Evolutionary conservation across 92 coral and sea anemone genomes (phyloP).

Genomic region (Bergia sp.): DNA sequence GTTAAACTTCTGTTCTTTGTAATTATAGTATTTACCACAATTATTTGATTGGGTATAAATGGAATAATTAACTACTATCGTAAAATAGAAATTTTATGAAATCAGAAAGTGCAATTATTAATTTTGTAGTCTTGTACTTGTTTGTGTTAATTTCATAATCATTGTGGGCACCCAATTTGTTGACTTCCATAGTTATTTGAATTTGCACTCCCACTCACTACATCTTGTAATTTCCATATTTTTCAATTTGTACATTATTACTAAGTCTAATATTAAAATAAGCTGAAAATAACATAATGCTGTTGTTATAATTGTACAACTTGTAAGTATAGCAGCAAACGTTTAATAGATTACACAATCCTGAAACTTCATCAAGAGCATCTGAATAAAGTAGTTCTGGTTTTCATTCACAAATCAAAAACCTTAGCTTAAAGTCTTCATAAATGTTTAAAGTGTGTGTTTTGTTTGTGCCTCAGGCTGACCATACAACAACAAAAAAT

Average conservation of each 20-base stretch:
- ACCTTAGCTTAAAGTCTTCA: constrained; percentile 10
- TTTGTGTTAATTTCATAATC: constrained; percentile 5
- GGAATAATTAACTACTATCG: not conserved
- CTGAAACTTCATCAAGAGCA: constrained; percentile 5
- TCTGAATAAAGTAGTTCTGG: constrained; percentile 10
- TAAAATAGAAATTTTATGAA: not conserved
- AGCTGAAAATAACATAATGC: constrained; percentile 9
- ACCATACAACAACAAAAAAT: constrained; percentile 6
- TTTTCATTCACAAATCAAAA: constrained; percentile 8
- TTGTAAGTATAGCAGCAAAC: not conserved
- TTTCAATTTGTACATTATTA: constrained; percentile 3
- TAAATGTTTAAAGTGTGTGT: constrained; percentile 6
- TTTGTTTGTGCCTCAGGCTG: constrained; percentile 4
- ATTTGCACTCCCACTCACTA: constrained; percentile 1
- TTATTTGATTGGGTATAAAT: not conserved
- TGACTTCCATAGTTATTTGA: not conserved
- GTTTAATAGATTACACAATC: constrained; percentile 1
- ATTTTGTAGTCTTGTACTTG: not conserved
- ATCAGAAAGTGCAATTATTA: not conserved
- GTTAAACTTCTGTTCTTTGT: not conserved
- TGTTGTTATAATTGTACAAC: constrained; percentile 1
- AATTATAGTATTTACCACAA: not conserved
- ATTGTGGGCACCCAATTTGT: not conserved
- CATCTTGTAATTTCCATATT: not conserved
- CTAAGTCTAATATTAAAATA: constrained; percentile 7